Evolutionary conservation across 2,113 vertebrate genomes (phyloP), one percentile per base, ranked within the genome.

Genomic region (Thalassoma bifasciatum): DNA sequence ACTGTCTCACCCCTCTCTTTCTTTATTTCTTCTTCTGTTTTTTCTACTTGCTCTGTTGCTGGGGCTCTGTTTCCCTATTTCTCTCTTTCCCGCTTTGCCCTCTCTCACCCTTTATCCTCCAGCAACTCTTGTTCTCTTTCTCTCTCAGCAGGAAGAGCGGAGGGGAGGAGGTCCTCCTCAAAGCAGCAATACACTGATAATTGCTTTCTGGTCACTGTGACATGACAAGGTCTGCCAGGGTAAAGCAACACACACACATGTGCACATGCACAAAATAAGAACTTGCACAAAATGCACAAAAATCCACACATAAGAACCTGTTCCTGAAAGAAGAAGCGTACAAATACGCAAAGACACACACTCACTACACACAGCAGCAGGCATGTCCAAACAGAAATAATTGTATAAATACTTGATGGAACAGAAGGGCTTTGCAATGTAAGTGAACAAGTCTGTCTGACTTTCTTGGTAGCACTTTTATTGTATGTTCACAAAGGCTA

Each of bases 171-270:
- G 89, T 83, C 71, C 56, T 78, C 50, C 68, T 89, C 77, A 82
- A 80, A 86, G 84, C 75, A 42, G 88, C 85, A 91, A 90, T 87
- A 87, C 70, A 84, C 77, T 52, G 79, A 91, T 93, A 93, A 94
- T 93, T 93, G 88, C 91, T 93, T 91, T 90, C 88, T 82, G 91
- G 94, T 96, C 94, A 95, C 81, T 79, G 30, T 91, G 93, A 95
- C 92, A 92, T 83, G 84, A 89, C 81, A 59, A 78, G 87, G 81
- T 82, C 80, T 5, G 24, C 82, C 66, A 75, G 88, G 78, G 78
- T 83, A 86, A 84, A 83, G 76, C 59, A 86, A 67, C 80, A 84
- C 44, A 67, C 76, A 74, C 57, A 56, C 59, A 61, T 14, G 64
- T 46, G 52, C 64, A 63, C 58, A 64, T 17, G 53, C 56, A 68